Evolutionary conservation across 2,888 invertebrate genomes (phyloP).

Genomic region (Mesorhabditis spiculigera): DNA sequence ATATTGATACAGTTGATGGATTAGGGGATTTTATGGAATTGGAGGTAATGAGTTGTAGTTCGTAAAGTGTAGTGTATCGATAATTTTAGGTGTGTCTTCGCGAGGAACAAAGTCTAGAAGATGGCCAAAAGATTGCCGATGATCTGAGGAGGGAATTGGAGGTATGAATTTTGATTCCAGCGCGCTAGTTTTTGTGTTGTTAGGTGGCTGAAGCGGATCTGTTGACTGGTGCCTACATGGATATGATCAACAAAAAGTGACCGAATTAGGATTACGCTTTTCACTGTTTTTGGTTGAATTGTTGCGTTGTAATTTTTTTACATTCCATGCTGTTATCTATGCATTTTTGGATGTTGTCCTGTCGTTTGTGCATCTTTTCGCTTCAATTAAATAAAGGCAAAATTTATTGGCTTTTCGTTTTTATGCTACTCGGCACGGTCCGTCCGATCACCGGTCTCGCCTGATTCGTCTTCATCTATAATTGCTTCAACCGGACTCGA

Average conservation of each 20-base stretch:
- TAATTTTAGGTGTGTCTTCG: slow-evolving; percentile 68
- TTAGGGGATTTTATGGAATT: slow-evolving; percentile 80
- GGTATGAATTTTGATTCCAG: not conserved
- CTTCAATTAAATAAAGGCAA: no score
- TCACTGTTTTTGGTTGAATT: no score
- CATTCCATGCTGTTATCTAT: no score
- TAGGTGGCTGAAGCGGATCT: slow-evolving; percentile 25
- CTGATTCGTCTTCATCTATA: no score
- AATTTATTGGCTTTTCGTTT: no score
- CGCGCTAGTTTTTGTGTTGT: not conserved
- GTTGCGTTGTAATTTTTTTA: no score
- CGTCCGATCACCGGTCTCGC: no score
- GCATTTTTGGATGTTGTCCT: no score
- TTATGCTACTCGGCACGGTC: no score
- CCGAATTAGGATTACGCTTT: no score
- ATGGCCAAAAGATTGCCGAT: slow-evolving; percentile 72
- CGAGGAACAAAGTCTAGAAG: slow-evolving; percentile 69
- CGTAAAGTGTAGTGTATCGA: not conserved
- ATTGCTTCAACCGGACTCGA: no score
- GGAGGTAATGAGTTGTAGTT: slow-evolving; percentile 67
- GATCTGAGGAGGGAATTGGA: slow-evolving; percentile 71
- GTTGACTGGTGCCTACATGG: slow-evolving; percentile 46
- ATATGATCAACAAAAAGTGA: slow-evolving; percentile 22
- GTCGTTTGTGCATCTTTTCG: no score
- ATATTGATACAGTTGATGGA: slow-evolving; percentile 75